Base-by-base conservation (phyloP, 2,888 invertebrate species). In the Drosophila melanocephala region DNA sequence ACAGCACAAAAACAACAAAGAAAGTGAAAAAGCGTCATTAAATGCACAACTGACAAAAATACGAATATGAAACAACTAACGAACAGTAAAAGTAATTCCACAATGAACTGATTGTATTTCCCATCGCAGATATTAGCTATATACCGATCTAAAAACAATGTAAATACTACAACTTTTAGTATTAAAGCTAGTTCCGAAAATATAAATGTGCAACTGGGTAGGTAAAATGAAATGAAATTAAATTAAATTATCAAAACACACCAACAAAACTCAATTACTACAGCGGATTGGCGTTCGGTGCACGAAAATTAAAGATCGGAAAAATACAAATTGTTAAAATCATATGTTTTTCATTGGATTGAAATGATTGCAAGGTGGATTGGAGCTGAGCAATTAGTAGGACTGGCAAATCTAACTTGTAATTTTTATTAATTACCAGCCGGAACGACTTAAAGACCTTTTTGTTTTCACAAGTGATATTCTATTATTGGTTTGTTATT, bases 21-120 rank as follows among this genome's bases (percentile, higher is more conserved):
- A 77, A 75, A 75, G 79, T 79, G 79, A 79, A 79, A 79, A 79
- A 72, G 72, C 79, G 78, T 79, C 78, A 79, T 79, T 79, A 79
- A 72, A 68, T 71, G 75, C 64, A 67, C 64, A 78, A 78, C 79
- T 71, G 71, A 79, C 79, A 79, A 79, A 79, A 68, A 30, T 68
- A 68, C 70, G 72, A 79, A 75, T 78, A 79, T 75, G 67, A 74
- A 67, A 58, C 67, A 58, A 69, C 56, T 7, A 61, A 55, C 68
- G n/a, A 51, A 28, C 28, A 52, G 50, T 50, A 72, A 68, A 59
- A 55, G 12, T 37, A 51, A 52, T 62, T 63, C 65, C 66, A 66
- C 68, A 50, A 66, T 39, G 10, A 33, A 37, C 50, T 10, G 16
- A 52, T 62, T 53, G n/a, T 56, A 22, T 28, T 42, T 55, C 35